A percentile compares a stretch with the other conserved stretches of the same genome.
Conservation (phyloP, 23 tunicate genomes). For the Clavelina lepadiformis region DNA sequence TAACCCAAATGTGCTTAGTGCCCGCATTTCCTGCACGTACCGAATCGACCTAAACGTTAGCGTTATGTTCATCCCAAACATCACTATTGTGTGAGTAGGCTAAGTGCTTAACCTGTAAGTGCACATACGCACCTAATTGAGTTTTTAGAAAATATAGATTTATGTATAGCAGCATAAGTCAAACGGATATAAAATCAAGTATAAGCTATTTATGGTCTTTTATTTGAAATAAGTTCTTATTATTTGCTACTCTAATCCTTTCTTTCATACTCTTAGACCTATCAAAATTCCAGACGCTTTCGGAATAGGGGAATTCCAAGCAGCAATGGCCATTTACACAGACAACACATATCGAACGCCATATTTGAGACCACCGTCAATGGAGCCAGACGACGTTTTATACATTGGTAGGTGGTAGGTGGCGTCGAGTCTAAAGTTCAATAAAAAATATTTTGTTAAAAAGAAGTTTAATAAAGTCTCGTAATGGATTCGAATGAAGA, state of each 20-base stretch:
- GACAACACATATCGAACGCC: slow-evolving; percentile 50
- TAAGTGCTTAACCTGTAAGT: too few species aligned
- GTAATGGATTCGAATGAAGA: too few species aligned
- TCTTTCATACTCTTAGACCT: too few species aligned
- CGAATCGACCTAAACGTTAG: slow-evolving; percentile 80
- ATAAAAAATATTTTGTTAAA: not conserved
- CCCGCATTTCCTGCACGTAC: slow-evolving; percentile 66
- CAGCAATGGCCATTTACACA: slow-evolving; percentile 80
- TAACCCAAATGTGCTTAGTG: slow-evolving; percentile 54
- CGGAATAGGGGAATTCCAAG: slow-evolving; percentile 78
- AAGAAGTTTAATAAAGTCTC: not conserved
- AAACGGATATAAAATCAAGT: too few species aligned
- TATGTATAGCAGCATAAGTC: too few species aligned
- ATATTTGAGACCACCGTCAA: slow-evolving; percentile 34
- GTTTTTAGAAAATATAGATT: too few species aligned
- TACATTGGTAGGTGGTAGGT: slow-evolving; percentile 55
- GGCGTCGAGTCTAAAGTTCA: not conserved
- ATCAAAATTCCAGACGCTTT: slow-evolving; percentile 69
- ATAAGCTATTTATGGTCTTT: too few species aligned
- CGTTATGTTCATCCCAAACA: slow-evolving; percentile 77
- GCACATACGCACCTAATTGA: too few species aligned
- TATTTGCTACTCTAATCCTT: too few species aligned
- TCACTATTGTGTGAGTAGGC: slow-evolving; percentile 71
- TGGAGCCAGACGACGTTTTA: slow-evolving; percentile 64
- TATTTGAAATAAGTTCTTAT: too few species aligned